Conservation (phyloP, 2,888 invertebrate genomes). For the Hydrotaea cyrtoneurina region DNA sequence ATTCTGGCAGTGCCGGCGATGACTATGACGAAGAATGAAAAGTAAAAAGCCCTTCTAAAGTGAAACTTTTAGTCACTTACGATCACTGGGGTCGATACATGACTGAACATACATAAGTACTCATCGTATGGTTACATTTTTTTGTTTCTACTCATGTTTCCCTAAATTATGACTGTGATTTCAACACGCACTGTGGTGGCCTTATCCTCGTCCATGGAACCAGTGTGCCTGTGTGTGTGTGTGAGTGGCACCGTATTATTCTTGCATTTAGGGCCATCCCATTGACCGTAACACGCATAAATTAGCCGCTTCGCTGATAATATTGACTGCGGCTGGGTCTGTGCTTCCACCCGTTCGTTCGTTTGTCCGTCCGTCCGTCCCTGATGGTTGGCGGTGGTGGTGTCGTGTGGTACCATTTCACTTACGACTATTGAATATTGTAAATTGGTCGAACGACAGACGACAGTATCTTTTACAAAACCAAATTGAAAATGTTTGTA, state of each 20-base stretch:
- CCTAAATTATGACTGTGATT: conserved; percentile 39
- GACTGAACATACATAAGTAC: background rate
- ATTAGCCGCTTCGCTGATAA: conserved; percentile 68
- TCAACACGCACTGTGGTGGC: conserved; percentile 8
- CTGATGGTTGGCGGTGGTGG: conserved; percentile 6
- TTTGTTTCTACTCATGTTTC: conserved; percentile 19
- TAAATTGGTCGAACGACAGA: conserved; percentile 11
- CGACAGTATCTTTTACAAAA: conserved; percentile 20
- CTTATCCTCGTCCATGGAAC: conserved; percentile 35
- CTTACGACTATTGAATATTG: conserved; percentile 51
- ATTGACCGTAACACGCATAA: conserved; percentile 66
- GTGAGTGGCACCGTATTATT: background rate
- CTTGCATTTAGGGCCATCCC: conserved; percentile 44
- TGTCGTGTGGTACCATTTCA: conserved; percentile 50
- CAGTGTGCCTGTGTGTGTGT: background rate
- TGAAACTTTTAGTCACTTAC: no score
- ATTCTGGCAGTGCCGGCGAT: no score
- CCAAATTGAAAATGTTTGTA: conserved; percentile 28
- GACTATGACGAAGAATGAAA: no score
- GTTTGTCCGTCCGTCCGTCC: conserved; percentile 12
- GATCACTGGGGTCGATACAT: no score
- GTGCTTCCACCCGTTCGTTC: background rate
- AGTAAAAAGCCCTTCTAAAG: no score
- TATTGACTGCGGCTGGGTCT: conserved; percentile 33
- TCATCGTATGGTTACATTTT: background rate